Percentiles rank a stretch among this genome's conserved stretches.
phyloP scores from a whole-genome alignment of 2,113 vertebrate species.

The Coryphaenoides rupestris region DNA sequence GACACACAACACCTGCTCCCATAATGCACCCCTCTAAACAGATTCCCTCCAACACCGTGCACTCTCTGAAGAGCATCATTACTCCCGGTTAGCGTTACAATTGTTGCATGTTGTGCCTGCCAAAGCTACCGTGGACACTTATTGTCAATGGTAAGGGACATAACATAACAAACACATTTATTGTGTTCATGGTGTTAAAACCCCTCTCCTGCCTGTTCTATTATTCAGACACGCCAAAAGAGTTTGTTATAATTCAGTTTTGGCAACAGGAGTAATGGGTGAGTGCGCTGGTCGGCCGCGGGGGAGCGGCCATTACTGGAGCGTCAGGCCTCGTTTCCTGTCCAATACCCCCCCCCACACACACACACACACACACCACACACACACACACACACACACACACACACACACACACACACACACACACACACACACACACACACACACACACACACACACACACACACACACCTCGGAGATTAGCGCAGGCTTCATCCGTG shows the following conservation, averaged over 20 bases:
- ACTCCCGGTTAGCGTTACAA: background rate
- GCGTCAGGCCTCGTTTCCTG: conserved; percentile 18
- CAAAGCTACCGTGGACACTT: conserved; percentile 6
- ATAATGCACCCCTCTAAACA: conserved; percentile 1
- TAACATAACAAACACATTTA: conserved; percentile 23
- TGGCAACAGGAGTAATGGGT: conserved; percentile 12
- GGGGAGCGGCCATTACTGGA: background rate
- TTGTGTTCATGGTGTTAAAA: conserved; percentile 14
- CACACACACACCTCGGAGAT: conserved; percentile 61
- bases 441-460: conserved; percentile 16
- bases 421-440: conserved; percentile 10
- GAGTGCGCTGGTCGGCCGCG: background rate
- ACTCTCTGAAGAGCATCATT: background rate
- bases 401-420: conserved; percentile 2
- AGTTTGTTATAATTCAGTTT: conserved; percentile 9
- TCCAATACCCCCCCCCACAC: conserved; percentile 31
- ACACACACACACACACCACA: background rate
- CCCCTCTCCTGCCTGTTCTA: conserved; percentile 16
- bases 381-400: background rate
- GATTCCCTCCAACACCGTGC: conserved; percentile 7
- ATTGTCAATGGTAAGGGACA: background rate
- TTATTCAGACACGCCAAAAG: conserved; percentile 31
- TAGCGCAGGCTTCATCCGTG: conserved; percentile 55
- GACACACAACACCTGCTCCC: background rate
- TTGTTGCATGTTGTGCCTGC: background rate